phyloP scores from a whole-genome alignment of 2,113 vertebrate species.

The Stigmatopora argus region DNA sequence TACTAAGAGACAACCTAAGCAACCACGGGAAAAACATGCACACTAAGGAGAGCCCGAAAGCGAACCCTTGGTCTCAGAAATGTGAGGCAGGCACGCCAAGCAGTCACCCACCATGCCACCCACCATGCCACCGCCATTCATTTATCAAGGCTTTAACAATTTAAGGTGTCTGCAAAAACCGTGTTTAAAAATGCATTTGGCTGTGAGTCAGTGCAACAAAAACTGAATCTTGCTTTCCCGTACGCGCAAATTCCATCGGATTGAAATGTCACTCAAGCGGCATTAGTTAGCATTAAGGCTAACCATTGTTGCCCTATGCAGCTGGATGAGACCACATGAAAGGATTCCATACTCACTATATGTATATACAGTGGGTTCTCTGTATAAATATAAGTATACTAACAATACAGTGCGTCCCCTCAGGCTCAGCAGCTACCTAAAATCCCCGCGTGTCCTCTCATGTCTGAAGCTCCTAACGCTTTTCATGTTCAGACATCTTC shows the following conservation, averaged over 20 bases:
- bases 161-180: background rate
- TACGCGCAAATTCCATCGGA: conserved; percentile 10
- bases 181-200: background rate
- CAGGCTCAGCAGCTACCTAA: conserved; percentile 4
- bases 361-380: background rate
- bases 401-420: background rate
- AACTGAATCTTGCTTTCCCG: conserved; percentile 1
- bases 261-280: conserved; percentile 29
- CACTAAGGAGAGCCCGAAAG: too few species aligned
- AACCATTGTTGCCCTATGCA: conserved; percentile 3
- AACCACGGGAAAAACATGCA: too few species aligned
- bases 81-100: too few species aligned
- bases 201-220: background rate
- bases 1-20: too few species aligned
- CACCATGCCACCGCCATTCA: background rate
- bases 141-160: conserved; percentile 1
- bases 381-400: background rate
- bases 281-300: conserved; percentile 19
- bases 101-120: background rate
- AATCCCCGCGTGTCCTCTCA: conserved; percentile 45
- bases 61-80: too few species aligned
- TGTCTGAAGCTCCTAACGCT: conserved; percentile 48
- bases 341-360: background rate
- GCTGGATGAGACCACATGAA: conserved; percentile 10
- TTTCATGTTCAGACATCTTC: conserved; percentile 63